Base-by-base conservation (phyloP, 2,888 invertebrate genomes). In the Hydrotaea diabolus region DNA sequence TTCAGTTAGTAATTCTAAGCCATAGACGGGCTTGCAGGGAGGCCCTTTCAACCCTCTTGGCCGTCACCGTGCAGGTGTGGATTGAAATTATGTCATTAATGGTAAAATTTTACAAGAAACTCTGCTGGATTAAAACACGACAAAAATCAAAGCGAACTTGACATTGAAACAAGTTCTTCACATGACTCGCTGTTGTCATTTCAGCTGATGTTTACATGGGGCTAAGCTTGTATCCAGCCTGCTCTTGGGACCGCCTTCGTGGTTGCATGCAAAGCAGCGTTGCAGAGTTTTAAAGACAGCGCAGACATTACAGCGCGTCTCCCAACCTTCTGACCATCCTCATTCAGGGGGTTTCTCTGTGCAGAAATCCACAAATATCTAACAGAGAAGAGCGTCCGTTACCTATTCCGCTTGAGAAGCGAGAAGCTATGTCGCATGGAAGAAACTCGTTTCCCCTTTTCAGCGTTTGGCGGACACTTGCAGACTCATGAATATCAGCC, bases 91-190 rank as follows among this genome's bases (percentile, higher is more conserved):
- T 69, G 5, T 66, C 11, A 69, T 21, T 13, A 46, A 0, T 69
- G 46, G 23, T 23, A 0, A 23, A 23, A 59, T 8, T 59, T 15
- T 11, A 26, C 17, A 26, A 39, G 11, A 66, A 66, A 66, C 8
- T 66, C 17, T 43, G 66, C 13, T 8, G 9, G 39, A 11, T 43
- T 19, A 11, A 43, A 39, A 49, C 59, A 43, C 0, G n/a, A 9
- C 15, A 31, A 31, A 31, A 31, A 31, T 71, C n/a, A n/a, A n/a
- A n/a, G n/a, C 79, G 74, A 77, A 77, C 82, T 80, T 85, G 85
- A 71, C 85, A 80, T 80, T 85, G 81, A 79, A 78, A 72, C 62
- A 23, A 76, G 75, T 76, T 49, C 57, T 43, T 62, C 59, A 46
- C 69, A 46, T 13, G 21, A 15, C 46, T 21, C 43, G 23, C 26